Evolutionary conservation across 2,113 vertebrate genomes (phyloP).

Genomic region (Chauna torquata): DNA sequence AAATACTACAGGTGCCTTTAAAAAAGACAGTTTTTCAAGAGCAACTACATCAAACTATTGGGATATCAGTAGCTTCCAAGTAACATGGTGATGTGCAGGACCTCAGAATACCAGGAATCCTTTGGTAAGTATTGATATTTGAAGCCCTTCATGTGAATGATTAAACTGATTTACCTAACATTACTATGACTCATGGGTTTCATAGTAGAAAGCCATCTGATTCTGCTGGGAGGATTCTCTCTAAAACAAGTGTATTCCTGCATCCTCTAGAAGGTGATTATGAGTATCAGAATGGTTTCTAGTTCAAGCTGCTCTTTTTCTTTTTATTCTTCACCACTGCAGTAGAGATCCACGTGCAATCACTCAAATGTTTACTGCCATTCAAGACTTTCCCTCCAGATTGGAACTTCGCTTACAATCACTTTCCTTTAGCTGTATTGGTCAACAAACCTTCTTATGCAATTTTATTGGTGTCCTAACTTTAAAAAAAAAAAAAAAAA

Average conservation of each 20-base stretch:
- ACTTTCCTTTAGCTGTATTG: not conserved
- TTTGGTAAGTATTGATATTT: not conserved
- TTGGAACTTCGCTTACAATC: not conserved
- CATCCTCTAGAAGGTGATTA: not conserved
- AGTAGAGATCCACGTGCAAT: not conserved
- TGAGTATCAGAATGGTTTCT: not conserved
- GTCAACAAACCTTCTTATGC: fast-evolving
- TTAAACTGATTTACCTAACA: not conserved
- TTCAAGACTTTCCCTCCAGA: not conserved
- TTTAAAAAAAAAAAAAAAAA: not conserved
- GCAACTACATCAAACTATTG: not conserved
- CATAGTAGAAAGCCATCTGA: not conserved
- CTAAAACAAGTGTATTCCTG: not conserved
- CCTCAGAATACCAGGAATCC: not conserved
- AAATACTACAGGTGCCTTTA: not conserved
- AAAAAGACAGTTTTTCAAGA: not conserved
- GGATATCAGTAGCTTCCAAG: not conserved
- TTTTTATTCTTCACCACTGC: not conserved
- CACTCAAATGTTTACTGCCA: not conserved
- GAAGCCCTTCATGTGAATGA: not conserved
- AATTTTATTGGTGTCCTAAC: not conserved
- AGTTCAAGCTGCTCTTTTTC: not conserved
- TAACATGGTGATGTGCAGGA: not conserved
- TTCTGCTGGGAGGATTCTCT: not conserved
- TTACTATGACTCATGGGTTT: not conserved